Base-by-base conservation (phyloP, 2,888 invertebrate species). In the Tetrapedia diversipes region DNA sequence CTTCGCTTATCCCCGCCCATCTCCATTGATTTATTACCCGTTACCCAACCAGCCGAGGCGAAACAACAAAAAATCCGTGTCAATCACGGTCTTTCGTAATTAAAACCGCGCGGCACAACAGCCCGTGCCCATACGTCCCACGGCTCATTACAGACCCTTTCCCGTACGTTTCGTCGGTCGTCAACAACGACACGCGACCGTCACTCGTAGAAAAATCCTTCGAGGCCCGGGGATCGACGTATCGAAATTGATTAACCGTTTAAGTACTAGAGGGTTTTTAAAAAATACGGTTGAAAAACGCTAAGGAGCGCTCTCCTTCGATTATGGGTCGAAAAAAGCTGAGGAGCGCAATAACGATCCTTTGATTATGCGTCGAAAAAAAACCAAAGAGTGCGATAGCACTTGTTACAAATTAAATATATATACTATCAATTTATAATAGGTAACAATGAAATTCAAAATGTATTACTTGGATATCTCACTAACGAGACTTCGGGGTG, bases 161-260 rank as follows among this genome's bases (percentile, higher is more conserved):
- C 43, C 14, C 34, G n/a, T 24, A 4, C 4, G 8, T 29, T 53
- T 53, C 19, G 29, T 49, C 22, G n/a, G 7, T 37, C 63, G 6
- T 54, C 34, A 6, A 32, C 10, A 19, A 3, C 11, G 51, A 53
- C 53, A 27, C 60, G 19, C 4, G 27, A 19, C 10, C 1, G 11
- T 32, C n/a, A 14, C 8, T n/a, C 24, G 4, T 11, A n/a, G 34
- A 24, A 43, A 47, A 61, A 29, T 2, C 11, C 16, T 8, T 34
- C 14, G 4, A 4, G 14, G 11, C 7, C 14, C 14, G 11, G 8
- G 19, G 27, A 37, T 60, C 14, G 29, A n/a, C 41, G 43, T 14
- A 16, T 39, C 22, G 19, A 54, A 56, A 70, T 70, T 56, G 70
- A 70, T 70, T 65, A 70, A 70, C 56, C n/a, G n/a, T n/a, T n/a